Evolutionary conservation across 2,888 invertebrate genomes (phyloP), one percentile per base, ranked within the genome.

Genomic region (Bhutanitis thaidina): DNA sequence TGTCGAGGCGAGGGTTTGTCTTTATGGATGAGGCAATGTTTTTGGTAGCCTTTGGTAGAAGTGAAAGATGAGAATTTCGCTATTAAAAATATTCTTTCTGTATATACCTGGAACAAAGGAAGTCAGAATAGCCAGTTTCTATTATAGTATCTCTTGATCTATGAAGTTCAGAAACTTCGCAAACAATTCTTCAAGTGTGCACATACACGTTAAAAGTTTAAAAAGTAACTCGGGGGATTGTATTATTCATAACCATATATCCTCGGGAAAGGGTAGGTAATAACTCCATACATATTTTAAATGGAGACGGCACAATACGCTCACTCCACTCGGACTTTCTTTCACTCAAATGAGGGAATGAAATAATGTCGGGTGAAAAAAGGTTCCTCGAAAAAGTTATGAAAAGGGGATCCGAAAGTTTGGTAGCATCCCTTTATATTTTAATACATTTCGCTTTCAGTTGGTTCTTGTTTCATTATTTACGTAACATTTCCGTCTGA

Each of bases 261-360:
- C 25, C 13, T 46, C 35, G 32, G 8, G 46, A 48, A 50, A 58
- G 62, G 38, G 38, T 20, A 36, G 68, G 68, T 73, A 74, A 65
- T 64, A 69, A 78, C 78, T 65, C 64, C 60, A 80, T 84, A 80
- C 80, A 83, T 84, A 85, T 82, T 84, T 82, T 75, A 83, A 83
- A 79, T 65, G 71, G 71, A 79, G 74, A 76, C 77, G 71, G 69
- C 74, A 75, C 72, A 78, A 77, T 74, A 69, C 69, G 71, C 74
- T 75, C 69, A 72, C 73, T 69, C 71, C 73, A 64, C 68, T 66
- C 75, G 77, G 78, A 82, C 80, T 84, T 84, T 86, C 82, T 81
- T 83, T 85, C 80, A 82, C 81, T 82, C 83, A 84, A 85, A 85
- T 84, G 84, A 82, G 81, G 74, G 80, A 83, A 82, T 85, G 80